Conservation (phyloP, 1,140 invertebrate genomes). For the Hetaerina americana region DNA sequence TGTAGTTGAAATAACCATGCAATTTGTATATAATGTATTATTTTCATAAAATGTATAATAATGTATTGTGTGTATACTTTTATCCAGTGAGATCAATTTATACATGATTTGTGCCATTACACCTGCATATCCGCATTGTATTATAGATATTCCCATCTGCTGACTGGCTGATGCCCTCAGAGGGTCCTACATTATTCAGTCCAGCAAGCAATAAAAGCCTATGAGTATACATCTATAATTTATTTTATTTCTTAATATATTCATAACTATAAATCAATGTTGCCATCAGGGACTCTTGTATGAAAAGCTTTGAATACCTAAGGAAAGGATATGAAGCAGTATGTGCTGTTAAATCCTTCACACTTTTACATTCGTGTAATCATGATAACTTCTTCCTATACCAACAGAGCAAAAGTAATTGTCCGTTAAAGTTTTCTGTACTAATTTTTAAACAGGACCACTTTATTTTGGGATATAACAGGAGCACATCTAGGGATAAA, state of each 20-base stretch:
- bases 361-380: too few species aligned
- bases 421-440: too few species aligned
- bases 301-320: too few species aligned
- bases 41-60: background rate
- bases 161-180: background rate
- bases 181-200: background rate
- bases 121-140: background rate
- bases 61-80: background rate
- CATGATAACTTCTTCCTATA: too few species aligned
- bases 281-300: too few species aligned
- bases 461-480: too few species aligned
- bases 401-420: too few species aligned
- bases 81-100: background rate
- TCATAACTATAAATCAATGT: too few species aligned
- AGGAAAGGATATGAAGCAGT: too few species aligned
- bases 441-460: too few species aligned
- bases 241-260: background rate
- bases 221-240: background rate
- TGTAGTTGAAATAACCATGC: background rate
- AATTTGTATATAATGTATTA: background rate
- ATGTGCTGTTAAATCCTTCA: too few species aligned
- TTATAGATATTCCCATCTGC: background rate
- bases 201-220: background rate
- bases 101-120: background rate
- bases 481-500: too few species aligned